These are phyloP conservation scores for Drosophila miranda DNA, from an alignment of 1,140 invertebrate species.

Conservation along the genomic window DNA sequence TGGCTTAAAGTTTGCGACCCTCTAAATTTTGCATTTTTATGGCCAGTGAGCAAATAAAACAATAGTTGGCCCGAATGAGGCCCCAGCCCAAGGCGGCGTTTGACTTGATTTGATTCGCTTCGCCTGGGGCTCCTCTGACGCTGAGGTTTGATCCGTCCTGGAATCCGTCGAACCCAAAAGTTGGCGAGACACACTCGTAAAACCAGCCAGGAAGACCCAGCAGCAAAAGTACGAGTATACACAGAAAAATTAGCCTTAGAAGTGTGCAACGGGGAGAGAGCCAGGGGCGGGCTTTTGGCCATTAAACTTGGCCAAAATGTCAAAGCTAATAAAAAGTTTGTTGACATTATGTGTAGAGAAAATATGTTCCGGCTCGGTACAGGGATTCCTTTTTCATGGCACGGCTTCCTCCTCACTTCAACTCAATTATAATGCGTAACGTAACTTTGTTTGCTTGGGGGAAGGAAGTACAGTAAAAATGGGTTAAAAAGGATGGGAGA, in stretches of 20 bases:
- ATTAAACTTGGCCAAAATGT: conserved; percentile 49
- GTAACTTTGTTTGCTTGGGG: conserved; percentile 8
- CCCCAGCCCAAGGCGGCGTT: conserved; percentile 14
- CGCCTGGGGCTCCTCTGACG: not conserved
- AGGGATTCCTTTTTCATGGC: not conserved
- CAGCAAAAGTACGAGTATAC: conserved; percentile 18
- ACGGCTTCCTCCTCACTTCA: conserved; percentile 9
- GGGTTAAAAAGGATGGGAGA: too few species aligned
- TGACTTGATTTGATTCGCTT: conserved; percentile 39
- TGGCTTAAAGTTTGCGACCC: conserved; percentile 26
- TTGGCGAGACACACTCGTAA: conserved; percentile 16
- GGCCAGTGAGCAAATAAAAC: conserved; percentile 17
- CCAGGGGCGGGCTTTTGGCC: conserved; percentile 10
- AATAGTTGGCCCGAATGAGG: conserved; percentile 34
- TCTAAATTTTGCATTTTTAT: conserved; percentile 29
- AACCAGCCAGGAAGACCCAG: conserved; percentile 9
- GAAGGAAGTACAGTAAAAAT: not conserved
- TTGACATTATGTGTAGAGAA: conserved; percentile 27
- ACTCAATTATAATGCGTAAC: conserved; percentile 36
- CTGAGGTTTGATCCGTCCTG: not conserved
- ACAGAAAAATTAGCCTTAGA: conserved; percentile 26
- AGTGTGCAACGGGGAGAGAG: not conserved
- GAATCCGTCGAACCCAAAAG: conserved; percentile 20
- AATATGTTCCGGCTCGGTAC: conserved; percentile 10
- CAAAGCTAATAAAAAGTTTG: conserved; percentile 56